Base-by-base conservation (phyloP, 2,113 vertebrate species). In the Colius striatus region DNA sequence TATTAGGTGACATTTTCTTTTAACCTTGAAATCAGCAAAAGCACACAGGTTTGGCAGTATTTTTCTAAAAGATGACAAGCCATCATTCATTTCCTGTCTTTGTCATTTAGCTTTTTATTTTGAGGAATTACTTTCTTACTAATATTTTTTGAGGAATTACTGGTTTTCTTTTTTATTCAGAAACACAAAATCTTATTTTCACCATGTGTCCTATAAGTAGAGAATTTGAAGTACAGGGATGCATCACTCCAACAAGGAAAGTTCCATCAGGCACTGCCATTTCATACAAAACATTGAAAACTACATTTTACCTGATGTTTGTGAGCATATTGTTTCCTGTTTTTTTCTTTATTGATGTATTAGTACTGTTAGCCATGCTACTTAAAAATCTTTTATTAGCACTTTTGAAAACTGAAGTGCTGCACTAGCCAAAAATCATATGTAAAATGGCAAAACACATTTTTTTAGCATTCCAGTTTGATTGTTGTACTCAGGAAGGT, bases 11-110 rank as follows among this genome's bases (percentile, higher is more conserved):
- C 53, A 57, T 96, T 97, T 95, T 97, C 96, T 96, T 97, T 96
- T 96, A 97, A 97, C 95, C 97, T 97, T 96, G 90, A 93, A 97
- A 95, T 96, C 77, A 95, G 57, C 91, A 97, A 95, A 97, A 97
- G 81, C 68, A 96, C 41, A 34, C 61, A 63, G 30, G 58, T 96
- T 97, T 97, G 89, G 66, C 70, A 58, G 51, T 95, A 62, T 84
- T 97, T 97, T 97, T 90, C 96, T 97, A 93, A 89, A 82, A 95
- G 80, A 74, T 94, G 89, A 65, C 80, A 95, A 89, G 50, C 94
- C 82, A 97, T 98, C 54, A 79, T 93, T 97, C 54, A 97, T 84
- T 96, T 82, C 65, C 88, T 83, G 26, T 84, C 96, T 96, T 75
- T 89, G 36, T 26, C 34, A 61, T 94, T 92, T 95, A 70, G 41